A percentile compares a stretch with the other conserved stretches of the same genome.
Evolutionary conservation across 1,140 invertebrate genomes (phyloP).

Genomic region (Cryptotermes secundus): DNA sequence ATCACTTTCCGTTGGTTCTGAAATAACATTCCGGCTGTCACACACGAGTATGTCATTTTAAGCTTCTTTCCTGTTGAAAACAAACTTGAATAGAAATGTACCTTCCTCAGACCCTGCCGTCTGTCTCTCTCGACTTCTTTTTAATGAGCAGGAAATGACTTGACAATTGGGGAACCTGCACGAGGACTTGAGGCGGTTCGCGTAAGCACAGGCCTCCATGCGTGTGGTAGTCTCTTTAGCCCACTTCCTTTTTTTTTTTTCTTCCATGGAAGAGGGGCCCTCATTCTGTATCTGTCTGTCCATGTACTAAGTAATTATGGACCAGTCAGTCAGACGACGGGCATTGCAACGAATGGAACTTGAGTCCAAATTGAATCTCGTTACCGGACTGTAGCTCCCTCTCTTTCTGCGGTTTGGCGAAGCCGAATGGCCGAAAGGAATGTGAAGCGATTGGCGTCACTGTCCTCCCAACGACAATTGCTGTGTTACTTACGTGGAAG

Average conservation of each 20-base stretch:
- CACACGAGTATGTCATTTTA: not conserved
- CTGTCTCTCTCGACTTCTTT: not conserved
- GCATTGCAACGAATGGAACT: not conserved
- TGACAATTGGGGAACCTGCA: not conserved
- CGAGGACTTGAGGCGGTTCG: not conserved
- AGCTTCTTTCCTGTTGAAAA: not conserved
- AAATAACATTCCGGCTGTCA: too few relatives aligned
- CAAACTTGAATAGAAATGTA: not conserved
- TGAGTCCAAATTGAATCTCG: not conserved
- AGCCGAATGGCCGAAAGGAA: not conserved
- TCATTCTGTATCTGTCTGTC: not conserved
- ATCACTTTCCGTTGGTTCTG: not conserved
- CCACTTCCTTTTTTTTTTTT: too few relatives aligned
- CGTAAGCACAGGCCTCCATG: not conserved
- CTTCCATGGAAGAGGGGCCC: not conserved
- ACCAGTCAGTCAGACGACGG: not conserved
- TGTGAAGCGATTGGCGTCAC: not conserved
- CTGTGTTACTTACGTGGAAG: not conserved
- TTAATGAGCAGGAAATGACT: constrained; percentile 17
- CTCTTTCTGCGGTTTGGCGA: not conserved
- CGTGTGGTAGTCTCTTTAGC: not conserved
- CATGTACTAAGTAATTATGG: not conserved
- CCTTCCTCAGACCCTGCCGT: not conserved
- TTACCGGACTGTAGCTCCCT: not conserved
- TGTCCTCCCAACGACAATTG: not conserved